Conservation (phyloP, 2,888 invertebrate genomes). For the Lepidochitona cinerea region DNA sequence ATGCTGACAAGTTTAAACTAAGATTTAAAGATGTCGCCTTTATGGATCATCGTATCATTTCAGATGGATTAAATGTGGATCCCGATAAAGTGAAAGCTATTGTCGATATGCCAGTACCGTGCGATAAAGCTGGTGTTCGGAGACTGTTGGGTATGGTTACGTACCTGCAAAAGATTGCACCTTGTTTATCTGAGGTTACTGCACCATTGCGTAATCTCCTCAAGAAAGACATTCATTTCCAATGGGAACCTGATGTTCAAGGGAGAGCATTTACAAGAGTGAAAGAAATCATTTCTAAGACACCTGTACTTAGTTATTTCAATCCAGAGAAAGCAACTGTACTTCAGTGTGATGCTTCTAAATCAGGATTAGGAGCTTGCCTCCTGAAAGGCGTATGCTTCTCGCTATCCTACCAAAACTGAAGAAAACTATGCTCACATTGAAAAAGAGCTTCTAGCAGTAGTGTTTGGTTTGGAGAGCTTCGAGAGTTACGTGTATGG, state of each 20-base stretch:
- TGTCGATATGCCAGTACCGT: slow-evolving; percentile 21
- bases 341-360: slow-evolving; percentile 26
- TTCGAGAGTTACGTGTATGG: slow-evolving; percentile 29
- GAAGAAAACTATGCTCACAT: slow-evolving; percentile 33
- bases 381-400: slow-evolving; percentile 33
- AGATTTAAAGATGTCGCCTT: slow-evolving; percentile 18
- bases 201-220: slow-evolving; percentile 16
- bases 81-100: slow-evolving; percentile 25
- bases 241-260: slow-evolving; percentile 18
- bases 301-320: too few species aligned
- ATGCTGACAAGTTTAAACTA: slow-evolving; percentile 12
- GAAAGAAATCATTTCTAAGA: slow-evolving; percentile 18
- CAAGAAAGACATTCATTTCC: slow-evolving; percentile 18
- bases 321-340: slow-evolving; percentile 10
- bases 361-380: slow-evolving; percentile 15
- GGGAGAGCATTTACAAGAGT: slow-evolving; percentile 19
- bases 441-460: slow-evolving; percentile 30
- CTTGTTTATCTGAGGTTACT: slow-evolving; percentile 20
- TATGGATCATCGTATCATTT: slow-evolving; percentile 21
- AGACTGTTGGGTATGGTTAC: slow-evolving; percentile 23
- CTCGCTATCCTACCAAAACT: slow-evolving; percentile 26
- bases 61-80: slow-evolving; percentile 24
- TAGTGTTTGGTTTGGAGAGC: slow-evolving; percentile 26
- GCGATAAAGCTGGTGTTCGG: slow-evolving; percentile 18
- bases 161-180: slow-evolving; percentile 28